Evolutionary conservation across 2,797 vertebrate genomes (phyloP), one percentile per base, ranked within the genome.

Genomic region (Takifugu ocellatus): DNA sequence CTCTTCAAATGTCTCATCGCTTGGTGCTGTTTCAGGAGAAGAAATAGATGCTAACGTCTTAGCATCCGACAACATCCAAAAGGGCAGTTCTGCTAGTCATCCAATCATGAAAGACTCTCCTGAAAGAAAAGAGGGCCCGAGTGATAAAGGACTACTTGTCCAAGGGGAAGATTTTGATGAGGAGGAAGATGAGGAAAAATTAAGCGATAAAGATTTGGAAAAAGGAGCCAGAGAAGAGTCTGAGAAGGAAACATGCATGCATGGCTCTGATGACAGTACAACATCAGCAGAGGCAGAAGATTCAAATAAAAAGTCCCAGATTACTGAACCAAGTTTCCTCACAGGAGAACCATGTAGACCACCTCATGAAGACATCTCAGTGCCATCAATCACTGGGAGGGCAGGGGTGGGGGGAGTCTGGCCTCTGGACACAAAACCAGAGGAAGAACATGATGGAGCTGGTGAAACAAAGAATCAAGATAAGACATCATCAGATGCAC

Each of bases 221-320:
- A 99, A 99, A 70, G 96, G 97, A 1, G 95, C 95, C 50, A 93
- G 89, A 73, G 97, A 99, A 74, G 91, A 90, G 63, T 94, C 96
- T 21, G 96, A 99, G 70, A 99, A 99, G 80, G 94, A 96, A 71
- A 84, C 75, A 26, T 86, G 87, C 43, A 91, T 89, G 56, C 72
- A 52, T 43, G 58, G 67, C 63, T 82, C 77, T 61, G 81, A 75
- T 63, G 74, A 65, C 27, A 46, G 58, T 8, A 51, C 83, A 39
- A 53, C 29, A 15, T 52, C 73, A 54, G 62, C 76, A 3, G 75
- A 68, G 7, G 51, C 50, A 36, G 79, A 88, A 47, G 75, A 82
- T 54, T 75, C 79, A 5, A 78, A 84, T 50, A 78, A 86, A 49
- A 75, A 59, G 59, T 55, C 57, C 50, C 61, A 50, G 27, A 14